These are phyloP conservation scores for Hippopotamus amphibius DNA, from an alignment of 2,113 vertebrate genomes.

Conservation along the genomic window DNA sequence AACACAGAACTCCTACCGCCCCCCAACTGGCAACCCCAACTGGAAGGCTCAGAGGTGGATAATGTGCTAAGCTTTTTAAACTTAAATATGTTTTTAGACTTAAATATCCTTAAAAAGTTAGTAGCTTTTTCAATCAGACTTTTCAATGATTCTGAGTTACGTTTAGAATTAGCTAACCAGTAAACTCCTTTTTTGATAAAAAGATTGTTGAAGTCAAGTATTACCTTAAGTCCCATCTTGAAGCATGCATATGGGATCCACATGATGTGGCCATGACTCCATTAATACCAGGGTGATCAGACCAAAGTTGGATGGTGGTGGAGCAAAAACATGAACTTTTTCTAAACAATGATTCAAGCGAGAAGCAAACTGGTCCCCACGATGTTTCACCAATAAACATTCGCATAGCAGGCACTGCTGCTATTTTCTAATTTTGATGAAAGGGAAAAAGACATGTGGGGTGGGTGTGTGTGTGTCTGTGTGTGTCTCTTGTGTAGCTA, in stretches of 20 bases:
- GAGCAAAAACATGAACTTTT: constrained; percentile 69
- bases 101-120: not conserved
- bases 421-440: constrained; percentile 74
- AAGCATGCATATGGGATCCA: constrained; percentile 74
- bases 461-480: too few relatives aligned
- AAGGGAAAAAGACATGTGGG: not conserved
- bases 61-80: constrained; percentile 22
- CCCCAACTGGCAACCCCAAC: not conserved
- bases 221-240: constrained; percentile 22
- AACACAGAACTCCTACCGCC: not conserved
- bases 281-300: constrained; percentile 63
- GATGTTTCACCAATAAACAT: constrained; percentile 68
- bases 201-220: constrained; percentile 53
- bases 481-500: not conserved
- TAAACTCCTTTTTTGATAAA: constrained; percentile 71
- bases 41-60: not conserved
- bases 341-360: constrained; percentile 81
- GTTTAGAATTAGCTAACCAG: constrained; percentile 55
- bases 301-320: constrained; percentile 61
- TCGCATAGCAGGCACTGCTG: constrained; percentile 58
- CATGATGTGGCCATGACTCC: constrained; percentile 68
- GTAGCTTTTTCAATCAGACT: constrained; percentile 34
- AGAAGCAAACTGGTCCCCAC: constrained; percentile 60
- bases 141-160: constrained; percentile 66
- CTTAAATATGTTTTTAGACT: not conserved